Conservation (phyloP, 2,888 invertebrate species). For the Octonoba sinensis region DNA sequence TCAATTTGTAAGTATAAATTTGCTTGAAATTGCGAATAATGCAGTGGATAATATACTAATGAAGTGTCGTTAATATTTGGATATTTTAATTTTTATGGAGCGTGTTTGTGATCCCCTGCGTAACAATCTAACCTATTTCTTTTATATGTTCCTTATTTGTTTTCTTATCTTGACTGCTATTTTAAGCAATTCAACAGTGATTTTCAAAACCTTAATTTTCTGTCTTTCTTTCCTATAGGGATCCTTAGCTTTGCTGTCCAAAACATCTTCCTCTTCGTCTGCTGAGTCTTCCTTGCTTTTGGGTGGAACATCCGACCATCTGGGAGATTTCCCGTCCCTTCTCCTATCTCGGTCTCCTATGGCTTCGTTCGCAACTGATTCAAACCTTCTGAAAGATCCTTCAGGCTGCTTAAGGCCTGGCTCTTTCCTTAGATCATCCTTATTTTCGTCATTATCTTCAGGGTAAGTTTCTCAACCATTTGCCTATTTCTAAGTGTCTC, state of each 20-base stretch:
- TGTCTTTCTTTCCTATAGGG: slow-evolving; percentile 4
- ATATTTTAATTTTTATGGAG: no score
- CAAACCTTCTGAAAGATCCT: slow-evolving; percentile 46
- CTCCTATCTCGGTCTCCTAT: slow-evolving; percentile 53
- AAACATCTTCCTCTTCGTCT: slow-evolving; percentile 46
- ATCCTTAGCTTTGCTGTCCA: slow-evolving; percentile 50
- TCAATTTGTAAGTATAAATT: no score
- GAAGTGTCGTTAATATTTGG: no score
- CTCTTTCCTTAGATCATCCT: slow-evolving; percentile 55
- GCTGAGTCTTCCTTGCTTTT: slow-evolving; percentile 40
- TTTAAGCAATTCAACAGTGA: no score
- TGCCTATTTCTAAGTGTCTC: no score
- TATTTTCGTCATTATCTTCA: slow-evolving; percentile 55
- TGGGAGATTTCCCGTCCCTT: slow-evolving; percentile 54
- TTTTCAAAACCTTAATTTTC: no score
- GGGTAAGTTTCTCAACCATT: slow-evolving; percentile 27
- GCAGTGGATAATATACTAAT: no score
- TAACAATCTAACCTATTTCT: no score
- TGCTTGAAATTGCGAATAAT: no score
- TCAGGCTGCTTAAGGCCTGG: slow-evolving; percentile 55
- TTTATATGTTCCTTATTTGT: no score
- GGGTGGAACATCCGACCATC: slow-evolving; percentile 15
- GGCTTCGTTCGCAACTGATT: slow-evolving; percentile 35
- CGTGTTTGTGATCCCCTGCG: no score
- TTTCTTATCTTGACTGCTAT: no score